A percentile compares a stretch with the other conserved stretches of the same genome.
Evolutionary conservation across 1,140 invertebrate species (phyloP).

Genomic region (Lineus longissimus): DNA sequence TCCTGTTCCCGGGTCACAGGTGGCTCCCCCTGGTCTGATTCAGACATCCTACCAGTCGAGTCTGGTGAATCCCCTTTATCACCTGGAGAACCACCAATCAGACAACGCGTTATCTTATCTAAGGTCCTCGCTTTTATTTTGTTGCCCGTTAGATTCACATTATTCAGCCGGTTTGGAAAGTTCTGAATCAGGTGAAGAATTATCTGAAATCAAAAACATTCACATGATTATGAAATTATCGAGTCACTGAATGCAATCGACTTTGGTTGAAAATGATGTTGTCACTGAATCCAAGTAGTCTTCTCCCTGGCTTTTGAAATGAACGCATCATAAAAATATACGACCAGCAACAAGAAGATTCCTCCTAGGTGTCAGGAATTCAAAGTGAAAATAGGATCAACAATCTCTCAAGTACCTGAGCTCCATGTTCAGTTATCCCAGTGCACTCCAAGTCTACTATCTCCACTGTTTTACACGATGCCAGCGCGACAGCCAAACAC

Average conservation of each 20-base stretch:
- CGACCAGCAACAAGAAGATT: not conserved
- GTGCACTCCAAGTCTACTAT: slow-evolving; percentile 37
- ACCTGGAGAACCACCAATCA: not conserved
- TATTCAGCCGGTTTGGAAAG: slow-evolving; percentile 7
- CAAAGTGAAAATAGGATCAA: no score
- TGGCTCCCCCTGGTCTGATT: not conserved
- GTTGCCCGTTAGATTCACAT: slow-evolving; percentile 6
- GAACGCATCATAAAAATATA: not conserved
- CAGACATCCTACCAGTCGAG: not conserved
- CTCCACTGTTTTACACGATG: slow-evolving; percentile 26
- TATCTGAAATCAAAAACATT: slow-evolving; percentile 6
- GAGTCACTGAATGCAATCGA: not conserved
- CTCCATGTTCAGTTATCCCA: slow-evolving; percentile 31
- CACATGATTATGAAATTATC: not conserved
- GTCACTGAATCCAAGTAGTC: not conserved
- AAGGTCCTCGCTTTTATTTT: not conserved
- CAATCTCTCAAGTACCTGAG: no score
- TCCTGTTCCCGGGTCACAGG: not conserved
- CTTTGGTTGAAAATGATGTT: not conserved
- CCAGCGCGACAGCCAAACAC: slow-evolving; percentile 29
- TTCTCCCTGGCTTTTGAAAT: not conserved
- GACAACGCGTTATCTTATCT: slow-evolving; percentile 6
- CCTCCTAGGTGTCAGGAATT: no score
- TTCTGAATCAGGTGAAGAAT: slow-evolving; percentile 8
- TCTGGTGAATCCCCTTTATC: not conserved